A percentile compares a stretch with the other conserved stretches of the same genome.
Evolutionary conservation across 53 echinoderm and acorn worm species (phyloP).

Genomic region (Stichopus horrens): DNA sequence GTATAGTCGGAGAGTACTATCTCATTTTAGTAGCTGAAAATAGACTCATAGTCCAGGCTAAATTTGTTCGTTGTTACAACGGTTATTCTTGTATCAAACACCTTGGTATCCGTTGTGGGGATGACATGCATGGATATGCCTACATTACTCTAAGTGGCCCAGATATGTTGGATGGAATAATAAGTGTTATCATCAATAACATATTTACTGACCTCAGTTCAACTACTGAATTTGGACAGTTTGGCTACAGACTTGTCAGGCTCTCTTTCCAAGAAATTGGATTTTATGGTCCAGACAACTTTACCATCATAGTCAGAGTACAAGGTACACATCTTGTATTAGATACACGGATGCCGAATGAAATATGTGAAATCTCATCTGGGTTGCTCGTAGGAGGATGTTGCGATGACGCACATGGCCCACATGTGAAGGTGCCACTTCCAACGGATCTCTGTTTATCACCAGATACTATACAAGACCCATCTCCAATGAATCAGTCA

Average conservation of each 20-base stretch:
- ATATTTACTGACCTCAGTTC: slow-evolving; percentile 51
- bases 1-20: slow-evolving; percentile 71
- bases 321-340: slow-evolving; percentile 67
- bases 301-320: slow-evolving; percentile 62
- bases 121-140: slow-evolving; percentile 57
- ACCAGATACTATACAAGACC: slow-evolving; percentile 39
- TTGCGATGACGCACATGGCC: slow-evolving; percentile 43
- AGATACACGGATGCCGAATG: slow-evolving; percentile 57
- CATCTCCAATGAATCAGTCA: slow-evolving; percentile 51
- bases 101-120: slow-evolving; percentile 76
- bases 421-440: neutral
- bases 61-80: slow-evolving; percentile 74
- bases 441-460: slow-evolving; percentile 29
- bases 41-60: slow-evolving; percentile 72
- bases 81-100: slow-evolving; percentile 77
- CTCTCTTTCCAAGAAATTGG: slow-evolving; percentile 75
- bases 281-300: slow-evolving; percentile 67
- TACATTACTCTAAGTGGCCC: slow-evolving; percentile 66
- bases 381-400: slow-evolving; percentile 81
- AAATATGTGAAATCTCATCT: slow-evolving; percentile 63
- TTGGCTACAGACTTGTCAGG: slow-evolving; percentile 66
- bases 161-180: slow-evolving; percentile 33
- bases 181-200: slow-evolving; percentile 62
- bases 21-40: slow-evolving; percentile 58
- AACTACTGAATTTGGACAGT: slow-evolving; percentile 63